Base-by-base conservation (phyloP, 2,797 vertebrate species). In the Serranus cabrilla region DNA sequence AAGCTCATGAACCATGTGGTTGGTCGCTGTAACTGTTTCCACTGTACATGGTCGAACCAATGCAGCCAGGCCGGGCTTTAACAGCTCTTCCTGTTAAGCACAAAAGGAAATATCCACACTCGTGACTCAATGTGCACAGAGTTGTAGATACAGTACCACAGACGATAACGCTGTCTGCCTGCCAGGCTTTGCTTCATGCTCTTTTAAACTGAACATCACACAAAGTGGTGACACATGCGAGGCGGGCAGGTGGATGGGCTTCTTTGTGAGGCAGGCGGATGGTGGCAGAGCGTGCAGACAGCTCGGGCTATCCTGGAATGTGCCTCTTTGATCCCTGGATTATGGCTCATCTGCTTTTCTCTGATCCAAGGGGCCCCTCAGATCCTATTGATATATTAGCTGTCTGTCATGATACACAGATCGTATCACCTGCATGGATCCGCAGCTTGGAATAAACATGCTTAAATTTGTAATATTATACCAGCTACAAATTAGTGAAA, bases 301-400 rank as follows among this genome's bases (percentile, higher is more conserved):
- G 65, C 57, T 81, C 78, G 49, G 66, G 51, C 63, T 21, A 51
- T 76, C 70, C 81, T 73, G 89, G 89, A 91, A 92, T 91, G 91
- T 72, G 47, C 25, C 54, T 80, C 93, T 94, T 94, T 94, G 94
- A 94, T 93, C 89, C 71, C 23, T 51, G 83, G 85, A 93, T 91
- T 88, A 92, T 60, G 43, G 81, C 80, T 87, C 81, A 84, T 75
- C 76, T 74, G 68, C 71, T 80, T 62, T 64, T 68, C 80, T 87
- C 73, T 91, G 83, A 92, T 87, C 85, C 62, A 40, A 21, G 59
- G 52, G 69, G 79, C 78, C 83, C 80, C 82, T 79, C 50, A 85
- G 81, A 91, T 86, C 80, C 74, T 62, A 52, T 54, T 79, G 76
- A 85, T 84, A 78, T 72, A 49, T 74, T 67, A 79, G 76, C 84